A percentile compares a stretch with the other conserved stretches of the same genome.
Evolutionary conservation across 1,140 invertebrate species (phyloP).

Genomic region (Pogonognathellus flavescens): DNA sequence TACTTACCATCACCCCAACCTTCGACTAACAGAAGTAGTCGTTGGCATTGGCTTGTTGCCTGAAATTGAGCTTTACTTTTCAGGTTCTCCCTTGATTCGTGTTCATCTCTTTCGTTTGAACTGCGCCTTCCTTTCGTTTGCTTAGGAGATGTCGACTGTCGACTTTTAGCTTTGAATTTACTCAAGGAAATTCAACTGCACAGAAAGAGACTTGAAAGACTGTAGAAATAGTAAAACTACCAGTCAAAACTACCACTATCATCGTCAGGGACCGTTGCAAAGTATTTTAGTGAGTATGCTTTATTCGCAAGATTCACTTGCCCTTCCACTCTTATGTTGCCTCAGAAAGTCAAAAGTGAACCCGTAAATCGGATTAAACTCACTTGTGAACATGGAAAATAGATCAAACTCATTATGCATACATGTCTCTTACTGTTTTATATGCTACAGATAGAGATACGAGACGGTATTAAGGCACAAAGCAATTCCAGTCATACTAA

Average conservation of each 20-base stretch:
- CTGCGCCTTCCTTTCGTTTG: background rate
- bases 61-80: constrained; percentile 20
- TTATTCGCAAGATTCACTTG: background rate
- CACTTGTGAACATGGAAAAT: constrained; percentile 21
- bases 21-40: background rate
- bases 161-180: background rate
- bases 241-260: too few relatives aligned
- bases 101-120: background rate
- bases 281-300: too few relatives aligned
- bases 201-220: too few relatives aligned
- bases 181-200: background rate
- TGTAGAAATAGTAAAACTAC: too few relatives aligned
- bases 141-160: background rate
- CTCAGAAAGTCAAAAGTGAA: constrained; percentile 8
- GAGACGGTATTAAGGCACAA: too few relatives aligned
- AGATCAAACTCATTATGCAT: constrained; percentile 23
- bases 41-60: background rate
- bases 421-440: background rate
- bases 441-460: background rate
- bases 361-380: constrained; percentile 7
- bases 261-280: too few relatives aligned
- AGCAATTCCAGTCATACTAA: too few relatives aligned
- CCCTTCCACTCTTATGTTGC: background rate
- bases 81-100: background rate
- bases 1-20: background rate